Evolutionary conservation across 2,113 vertebrate genomes (phyloP).

Genomic region (Cheirogaleus medius): DNA sequence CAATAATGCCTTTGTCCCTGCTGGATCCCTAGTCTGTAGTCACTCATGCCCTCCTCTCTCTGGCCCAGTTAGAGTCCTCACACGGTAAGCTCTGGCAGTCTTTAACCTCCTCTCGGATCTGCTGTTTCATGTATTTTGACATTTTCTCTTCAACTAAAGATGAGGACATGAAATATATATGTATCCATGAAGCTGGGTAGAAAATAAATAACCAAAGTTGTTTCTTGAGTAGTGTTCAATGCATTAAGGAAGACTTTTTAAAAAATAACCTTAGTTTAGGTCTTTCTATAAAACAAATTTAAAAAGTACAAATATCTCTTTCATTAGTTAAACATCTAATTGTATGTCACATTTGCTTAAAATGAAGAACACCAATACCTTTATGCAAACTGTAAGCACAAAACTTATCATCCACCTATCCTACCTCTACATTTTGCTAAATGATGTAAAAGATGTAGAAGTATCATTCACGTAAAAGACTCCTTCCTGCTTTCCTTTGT

Average conservation of each 20-base stretch:
- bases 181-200: not conserved
- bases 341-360: slow-evolving; percentile 15
- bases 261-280: not conserved
- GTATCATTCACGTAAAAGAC: not conserved
- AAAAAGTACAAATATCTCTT: not conserved
- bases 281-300: slow-evolving; percentile 12
- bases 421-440: not conserved
- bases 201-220: not conserved
- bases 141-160: not conserved
- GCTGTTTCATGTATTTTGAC: not conserved
- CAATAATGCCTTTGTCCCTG: not conserved
- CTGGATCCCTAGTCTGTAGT: not conserved
- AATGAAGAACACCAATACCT: not conserved
- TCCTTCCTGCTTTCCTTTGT: not conserved
- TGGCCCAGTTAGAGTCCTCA: not conserved
- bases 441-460: not conserved
- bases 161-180: not conserved
- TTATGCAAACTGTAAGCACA: not conserved
- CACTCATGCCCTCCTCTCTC: not conserved
- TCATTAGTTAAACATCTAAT: not conserved
- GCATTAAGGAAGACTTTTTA: not conserved
- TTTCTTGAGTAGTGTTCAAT: not conserved
- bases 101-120: not conserved
- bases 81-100: not conserved
- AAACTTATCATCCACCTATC: not conserved